phyloP scores from a whole-genome alignment of 1,140 invertebrate species.

The Drosophila malerkotliana region DNA sequence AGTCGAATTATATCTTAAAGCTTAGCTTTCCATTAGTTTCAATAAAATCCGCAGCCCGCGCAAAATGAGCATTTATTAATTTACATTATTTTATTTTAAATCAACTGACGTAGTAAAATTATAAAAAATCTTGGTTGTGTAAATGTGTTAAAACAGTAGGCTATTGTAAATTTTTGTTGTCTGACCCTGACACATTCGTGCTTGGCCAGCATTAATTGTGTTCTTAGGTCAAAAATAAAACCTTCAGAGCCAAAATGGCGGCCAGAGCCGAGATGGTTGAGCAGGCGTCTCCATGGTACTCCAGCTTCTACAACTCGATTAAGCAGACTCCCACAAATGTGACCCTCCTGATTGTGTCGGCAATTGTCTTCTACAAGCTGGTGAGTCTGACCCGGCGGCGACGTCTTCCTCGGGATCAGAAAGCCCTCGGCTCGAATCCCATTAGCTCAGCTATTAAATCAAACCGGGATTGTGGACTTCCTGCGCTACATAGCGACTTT shows the following conservation, averaged over 20 bases:
- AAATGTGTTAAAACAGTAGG: background rate
- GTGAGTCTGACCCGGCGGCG: slow-evolving; percentile 26
- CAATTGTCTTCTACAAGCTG: slow-evolving; percentile 55
- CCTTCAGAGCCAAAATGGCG: background rate
- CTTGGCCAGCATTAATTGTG: background rate
- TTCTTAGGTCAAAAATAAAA: background rate
- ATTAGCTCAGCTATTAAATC: background rate
- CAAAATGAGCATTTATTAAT: too few species aligned
- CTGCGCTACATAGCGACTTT: slow-evolving; percentile 33
- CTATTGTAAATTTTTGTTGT: background rate
- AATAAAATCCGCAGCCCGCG: too few species aligned
- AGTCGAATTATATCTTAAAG: background rate
- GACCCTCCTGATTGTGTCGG: slow-evolving; percentile 43
- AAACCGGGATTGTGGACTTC: background rate
- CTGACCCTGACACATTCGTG: background rate
- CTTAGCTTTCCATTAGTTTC: background rate
- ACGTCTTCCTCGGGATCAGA: slow-evolving; percentile 2
- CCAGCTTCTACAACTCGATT: slow-evolving; percentile 34
- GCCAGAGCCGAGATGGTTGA: slow-evolving; percentile 6
- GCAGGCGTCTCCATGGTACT: slow-evolving; percentile 45
- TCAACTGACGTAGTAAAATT: too few species aligned
- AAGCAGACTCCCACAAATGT: slow-evolving; percentile 40
- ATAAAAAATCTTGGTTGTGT: too few species aligned
- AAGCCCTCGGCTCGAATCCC: background rate
- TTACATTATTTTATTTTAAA: too few species aligned